phyloP scores from a whole-genome alignment of 2,888 invertebrate species.

The Pseudococcus viburni region DNA sequence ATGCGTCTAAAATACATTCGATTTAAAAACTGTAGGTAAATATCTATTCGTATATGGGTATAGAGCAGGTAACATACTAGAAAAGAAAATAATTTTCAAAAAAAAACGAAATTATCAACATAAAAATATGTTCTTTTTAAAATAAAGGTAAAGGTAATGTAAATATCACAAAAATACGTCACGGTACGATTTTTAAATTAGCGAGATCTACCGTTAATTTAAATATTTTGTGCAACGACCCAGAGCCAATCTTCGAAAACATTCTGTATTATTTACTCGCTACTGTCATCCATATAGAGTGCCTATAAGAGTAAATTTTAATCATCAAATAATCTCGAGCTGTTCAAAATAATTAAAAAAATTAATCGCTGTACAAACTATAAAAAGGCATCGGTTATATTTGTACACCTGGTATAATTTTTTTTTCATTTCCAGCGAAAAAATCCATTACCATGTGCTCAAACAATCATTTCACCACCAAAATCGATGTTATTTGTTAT shows the following conservation, averaged over 20 bases:
- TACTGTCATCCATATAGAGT: slow-evolving; percentile 23
- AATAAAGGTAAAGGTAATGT: slow-evolving; percentile 42
- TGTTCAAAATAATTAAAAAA: slow-evolving; percentile 9
- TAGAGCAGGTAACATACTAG: slow-evolving; percentile 51
- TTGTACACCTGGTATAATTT: background rate
- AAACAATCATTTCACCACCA: slow-evolving; percentile 1
- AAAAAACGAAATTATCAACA: slow-evolving; percentile 13
- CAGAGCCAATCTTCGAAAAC: slow-evolving; percentile 28
- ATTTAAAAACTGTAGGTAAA: slow-evolving; percentile 25
- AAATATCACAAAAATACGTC: slow-evolving; percentile 60
- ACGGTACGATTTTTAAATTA: slow-evolving; percentile 58
- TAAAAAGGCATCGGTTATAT: background rate
- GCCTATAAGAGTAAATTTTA: slow-evolving; percentile 54
- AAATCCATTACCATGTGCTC: slow-evolving; percentile 12
- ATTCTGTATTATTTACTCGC: slow-evolving; percentile 38
- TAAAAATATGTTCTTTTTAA: slow-evolving; percentile 52
- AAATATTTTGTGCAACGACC: slow-evolving; percentile 51
- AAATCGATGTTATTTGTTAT: background rate
- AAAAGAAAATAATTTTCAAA: slow-evolving; percentile 17
- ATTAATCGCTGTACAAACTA: slow-evolving; percentile 12
- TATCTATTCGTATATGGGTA: slow-evolving; percentile 27
- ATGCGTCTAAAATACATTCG: slow-evolving; percentile 31
- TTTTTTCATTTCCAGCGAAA: background rate
- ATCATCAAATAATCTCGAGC: slow-evolving; percentile 37
- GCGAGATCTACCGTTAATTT: slow-evolving; percentile 53